A percentile compares a stretch with the other conserved stretches of the same genome.
Conservation (phyloP, 2,113 vertebrate species). For the Garra rufa region DNA sequence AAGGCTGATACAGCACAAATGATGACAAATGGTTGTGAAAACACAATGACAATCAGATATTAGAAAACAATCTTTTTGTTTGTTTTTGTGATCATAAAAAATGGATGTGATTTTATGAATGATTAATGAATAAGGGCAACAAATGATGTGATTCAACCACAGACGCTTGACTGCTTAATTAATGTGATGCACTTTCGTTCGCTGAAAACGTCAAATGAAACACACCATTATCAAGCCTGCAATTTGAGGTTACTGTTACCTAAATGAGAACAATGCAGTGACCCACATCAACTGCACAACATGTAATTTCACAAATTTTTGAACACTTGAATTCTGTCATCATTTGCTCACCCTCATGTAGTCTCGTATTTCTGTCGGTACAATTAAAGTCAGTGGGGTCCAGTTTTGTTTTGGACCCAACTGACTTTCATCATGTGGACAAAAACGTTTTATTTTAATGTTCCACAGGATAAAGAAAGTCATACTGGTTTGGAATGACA, state of each 20-base stretch:
- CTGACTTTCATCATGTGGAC: background rate
- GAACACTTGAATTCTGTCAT: background rate
- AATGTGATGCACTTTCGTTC: background rate
- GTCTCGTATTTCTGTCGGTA: background rate
- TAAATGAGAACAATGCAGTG: background rate
- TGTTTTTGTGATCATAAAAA: conserved; percentile 9
- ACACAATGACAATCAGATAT: conserved; percentile 19
- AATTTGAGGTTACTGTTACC: background rate
- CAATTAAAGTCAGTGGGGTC: background rate
- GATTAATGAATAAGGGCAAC: background rate
- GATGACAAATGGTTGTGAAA: conserved; percentile 10
- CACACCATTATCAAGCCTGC: background rate
- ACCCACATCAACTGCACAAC: background rate
- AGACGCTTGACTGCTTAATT: background rate
- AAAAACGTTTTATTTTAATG: background rate
- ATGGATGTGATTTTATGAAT: background rate
- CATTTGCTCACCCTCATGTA: background rate
- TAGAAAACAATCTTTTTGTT: conserved; percentile 6
- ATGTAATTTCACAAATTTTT: background rate
- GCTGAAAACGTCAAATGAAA: background rate
- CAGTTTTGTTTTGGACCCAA: too few species aligned
- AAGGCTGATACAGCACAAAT: conserved; percentile 26
- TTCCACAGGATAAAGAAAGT: background rate
- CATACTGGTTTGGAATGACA: background rate
- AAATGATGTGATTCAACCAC: background rate